Evolutionary conservation across 2,113 vertebrate genomes (phyloP).

Genomic region (Furnarius figulus): DNA sequence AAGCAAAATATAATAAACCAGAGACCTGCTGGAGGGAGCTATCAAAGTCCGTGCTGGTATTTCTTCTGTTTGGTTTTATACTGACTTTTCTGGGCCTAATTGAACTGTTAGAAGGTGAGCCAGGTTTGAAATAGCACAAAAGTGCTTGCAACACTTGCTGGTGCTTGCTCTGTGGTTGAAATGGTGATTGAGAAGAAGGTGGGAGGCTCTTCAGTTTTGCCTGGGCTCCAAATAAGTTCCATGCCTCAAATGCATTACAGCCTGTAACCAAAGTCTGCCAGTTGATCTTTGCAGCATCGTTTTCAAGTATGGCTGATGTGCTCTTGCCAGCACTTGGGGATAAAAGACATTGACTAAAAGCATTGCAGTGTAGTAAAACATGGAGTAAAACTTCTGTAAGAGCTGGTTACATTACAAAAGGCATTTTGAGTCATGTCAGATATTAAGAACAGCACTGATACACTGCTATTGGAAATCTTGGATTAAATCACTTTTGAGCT

Average conservation of each 20-base stretch:
- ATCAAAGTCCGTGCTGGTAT: not conserved
- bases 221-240: not conserved
- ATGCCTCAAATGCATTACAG: not conserved
- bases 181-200: not conserved
- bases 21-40: not conserved
- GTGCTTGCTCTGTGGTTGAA: constrained; percentile 1
- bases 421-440: not conserved
- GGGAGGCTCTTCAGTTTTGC: not conserved
- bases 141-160: not conserved
- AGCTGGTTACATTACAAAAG: not conserved
- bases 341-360: not conserved
- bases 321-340: not conserved
- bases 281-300: not conserved
- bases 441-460: not conserved
- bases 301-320: not conserved
- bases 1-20: not conserved
- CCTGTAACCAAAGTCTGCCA: not conserved
- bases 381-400: not conserved
- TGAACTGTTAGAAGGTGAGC: not conserved
- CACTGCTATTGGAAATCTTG: not conserved
- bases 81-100: constrained; percentile 3
- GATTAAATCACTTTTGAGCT: not conserved
- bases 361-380: not conserved
- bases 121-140: not conserved
- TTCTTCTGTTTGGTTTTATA: constrained; percentile 14